Conservation (phyloP, 1,140 invertebrate species). For the Papilio polytes region DNA sequence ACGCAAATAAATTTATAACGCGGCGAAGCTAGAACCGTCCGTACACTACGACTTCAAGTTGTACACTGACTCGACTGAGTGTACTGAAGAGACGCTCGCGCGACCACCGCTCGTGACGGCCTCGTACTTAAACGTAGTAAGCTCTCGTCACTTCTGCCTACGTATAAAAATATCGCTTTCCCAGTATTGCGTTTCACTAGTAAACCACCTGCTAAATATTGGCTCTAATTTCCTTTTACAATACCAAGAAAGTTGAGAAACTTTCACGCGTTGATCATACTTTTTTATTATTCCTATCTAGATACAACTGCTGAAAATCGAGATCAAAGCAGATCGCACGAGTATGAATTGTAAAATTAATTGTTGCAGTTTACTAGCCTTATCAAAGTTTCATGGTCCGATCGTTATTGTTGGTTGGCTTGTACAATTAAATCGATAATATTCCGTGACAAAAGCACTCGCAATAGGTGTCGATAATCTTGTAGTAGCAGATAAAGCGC, state of each 20-base stretch:
- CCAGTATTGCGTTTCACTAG: constrained; percentile 57
- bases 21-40: constrained; percentile 40
- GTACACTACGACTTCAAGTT: constrained; percentile 4
- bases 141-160: constrained; percentile 53
- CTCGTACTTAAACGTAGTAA: constrained; percentile 56
- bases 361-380: neutral
- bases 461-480: constrained; percentile 8
- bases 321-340: constrained; percentile 30
- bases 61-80: constrained; percentile 34
- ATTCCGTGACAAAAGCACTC: constrained; percentile 22
- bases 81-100: constrained; percentile 62
- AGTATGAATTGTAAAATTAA: constrained; percentile 12
- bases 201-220: constrained; percentile 49
- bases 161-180: constrained; percentile 69
- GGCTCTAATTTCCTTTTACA: constrained; percentile 48
- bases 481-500: constrained; percentile 28
- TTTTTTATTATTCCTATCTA: neutral
- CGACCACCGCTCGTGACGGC: constrained; percentile 49
- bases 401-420: constrained; percentile 24
- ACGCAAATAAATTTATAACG: constrained; percentile 43
- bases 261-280: neutral
- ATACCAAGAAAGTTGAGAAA: constrained; percentile 36
- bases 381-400: constrained; percentile 22
- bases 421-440: constrained; percentile 34
- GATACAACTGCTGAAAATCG: neutral